Evolutionary conservation across 2,888 invertebrate genomes (phyloP).

Genomic region (Leptopilina myrica): DNA sequence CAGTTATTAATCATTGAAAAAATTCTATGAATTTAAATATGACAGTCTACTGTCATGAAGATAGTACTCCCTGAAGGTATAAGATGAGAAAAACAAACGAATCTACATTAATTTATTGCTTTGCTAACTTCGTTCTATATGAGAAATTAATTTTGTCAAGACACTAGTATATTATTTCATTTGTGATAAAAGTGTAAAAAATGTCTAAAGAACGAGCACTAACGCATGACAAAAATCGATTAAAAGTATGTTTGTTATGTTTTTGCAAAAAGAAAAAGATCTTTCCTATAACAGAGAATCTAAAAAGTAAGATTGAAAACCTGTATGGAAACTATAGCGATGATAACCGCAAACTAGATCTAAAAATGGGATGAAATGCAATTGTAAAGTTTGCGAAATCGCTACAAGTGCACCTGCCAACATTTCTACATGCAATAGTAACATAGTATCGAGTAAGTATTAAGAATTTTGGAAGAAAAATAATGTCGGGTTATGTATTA

Average conservation of each 20-base stretch:
- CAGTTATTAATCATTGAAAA: no score
- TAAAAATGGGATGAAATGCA: conserved; percentile 7
- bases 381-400: conserved; percentile 23
- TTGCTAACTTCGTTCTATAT: neutral
- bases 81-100: neutral
- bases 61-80: neutral
- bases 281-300: neutral
- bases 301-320: neutral
- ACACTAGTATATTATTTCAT: neutral
- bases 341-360: conserved; percentile 1
- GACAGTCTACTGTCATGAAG: no score
- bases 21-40: no score
- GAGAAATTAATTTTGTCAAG: neutral
- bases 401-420: conserved; percentile 8
- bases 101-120: neutral
- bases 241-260: neutral
- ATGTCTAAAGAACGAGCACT: neutral
- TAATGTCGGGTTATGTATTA: neutral
- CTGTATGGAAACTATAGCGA: neutral
- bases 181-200: neutral
- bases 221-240: neutral
- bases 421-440: conserved; percentile 9
- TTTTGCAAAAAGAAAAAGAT: neutral
- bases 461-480: conserved; percentile 1
- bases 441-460: conserved; percentile 9